Conservation (phyloP, 2,797 vertebrate species). For the Pseudomugil tenellus region DNA sequence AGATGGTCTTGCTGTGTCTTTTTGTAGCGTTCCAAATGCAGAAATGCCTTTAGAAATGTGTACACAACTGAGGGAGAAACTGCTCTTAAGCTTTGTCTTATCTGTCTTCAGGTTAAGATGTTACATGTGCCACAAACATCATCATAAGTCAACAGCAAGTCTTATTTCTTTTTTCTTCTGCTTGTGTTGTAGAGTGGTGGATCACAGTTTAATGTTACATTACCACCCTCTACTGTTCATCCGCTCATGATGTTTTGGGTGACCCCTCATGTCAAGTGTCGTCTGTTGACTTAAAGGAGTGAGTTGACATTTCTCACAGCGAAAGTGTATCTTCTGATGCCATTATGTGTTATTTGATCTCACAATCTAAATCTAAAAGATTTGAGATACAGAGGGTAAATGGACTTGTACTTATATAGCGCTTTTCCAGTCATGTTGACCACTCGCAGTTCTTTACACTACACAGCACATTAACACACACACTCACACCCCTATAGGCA, state of each 20-base stretch:
- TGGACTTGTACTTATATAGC: too few relatives aligned
- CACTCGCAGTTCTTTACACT: too few relatives aligned
- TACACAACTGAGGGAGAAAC: background rate
- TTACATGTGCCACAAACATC: background rate
- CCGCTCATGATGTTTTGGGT: slow-evolving; percentile 52
- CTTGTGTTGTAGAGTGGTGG: slow-evolving; percentile 10
- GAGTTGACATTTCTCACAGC: slow-evolving; percentile 16
- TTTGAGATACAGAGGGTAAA: too few relatives aligned
- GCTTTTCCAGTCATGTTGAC: too few relatives aligned
- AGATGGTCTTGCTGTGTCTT: slow-evolving; percentile 4
- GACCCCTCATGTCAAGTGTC: slow-evolving; percentile 50
- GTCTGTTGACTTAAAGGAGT: slow-evolving; percentile 11
- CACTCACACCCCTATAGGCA: too few relatives aligned
- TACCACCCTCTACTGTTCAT: slow-evolving; percentile 75
- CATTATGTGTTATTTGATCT: slow-evolving; percentile 35
- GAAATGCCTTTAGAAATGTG: background rate
- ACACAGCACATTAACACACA: too few relatives aligned
- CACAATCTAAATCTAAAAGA: slow-evolving; percentile 37
- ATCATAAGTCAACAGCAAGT: slow-evolving; percentile 6
- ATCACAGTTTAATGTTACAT: slow-evolving; percentile 55
- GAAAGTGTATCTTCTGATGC: slow-evolving; percentile 21
- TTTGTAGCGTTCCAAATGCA: background rate
- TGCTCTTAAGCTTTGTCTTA: background rate
- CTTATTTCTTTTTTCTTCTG: background rate
- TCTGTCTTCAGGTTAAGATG: background rate